Evolutionary conservation across 92 coral and sea anemone species (phyloP).

Genomic region (Siderastrea siderea): DNA sequence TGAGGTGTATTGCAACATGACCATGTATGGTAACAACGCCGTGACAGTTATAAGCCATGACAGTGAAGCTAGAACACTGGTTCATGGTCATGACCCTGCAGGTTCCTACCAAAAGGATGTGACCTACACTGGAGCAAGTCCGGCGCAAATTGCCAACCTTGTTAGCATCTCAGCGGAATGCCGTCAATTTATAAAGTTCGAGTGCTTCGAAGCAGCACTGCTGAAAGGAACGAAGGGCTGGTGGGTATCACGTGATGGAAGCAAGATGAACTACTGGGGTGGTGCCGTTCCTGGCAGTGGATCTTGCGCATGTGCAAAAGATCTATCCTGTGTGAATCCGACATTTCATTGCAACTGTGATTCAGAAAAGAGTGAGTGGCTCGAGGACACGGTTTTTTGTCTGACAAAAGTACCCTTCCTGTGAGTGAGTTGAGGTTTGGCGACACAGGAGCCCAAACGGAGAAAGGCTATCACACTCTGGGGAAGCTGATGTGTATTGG

Average conservation of each 20-base stretch:
- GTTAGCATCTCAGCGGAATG: slow-evolving; percentile 16
- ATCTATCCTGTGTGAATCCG: neutral
- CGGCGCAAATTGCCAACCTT: neutral
- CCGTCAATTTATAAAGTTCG: slow-evolving; percentile 40
- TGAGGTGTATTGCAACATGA: slow-evolving; percentile 40
- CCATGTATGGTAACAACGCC: neutral
- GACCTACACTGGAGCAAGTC: slow-evolving; percentile 4
- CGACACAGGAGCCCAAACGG: neutral
- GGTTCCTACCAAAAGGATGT: slow-evolving; percentile 16
- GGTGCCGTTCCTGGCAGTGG: slow-evolving; percentile 55
- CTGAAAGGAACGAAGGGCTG: neutral
- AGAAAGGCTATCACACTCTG: slow-evolving; percentile 29
- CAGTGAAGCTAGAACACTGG: neutral
- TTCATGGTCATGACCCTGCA: neutral
- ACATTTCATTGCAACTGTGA: slow-evolving; percentile 28
- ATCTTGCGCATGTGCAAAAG: slow-evolving; percentile 49
- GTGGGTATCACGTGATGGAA: slow-evolving; percentile 30
- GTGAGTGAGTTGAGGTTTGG: slow-evolving; percentile 38
- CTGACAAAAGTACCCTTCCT: slow-evolving; percentile 42
- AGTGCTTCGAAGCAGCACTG: slow-evolving; percentile 3
- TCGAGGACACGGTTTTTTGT: slow-evolving; percentile 49
- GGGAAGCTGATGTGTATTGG: slow-evolving; percentile 38
- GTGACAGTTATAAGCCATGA: slow-evolving; percentile 30
- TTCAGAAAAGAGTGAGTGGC: neutral
- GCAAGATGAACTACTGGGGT: slow-evolving; percentile 53